These are phyloP conservation scores for Hartigia nigra DNA, from an alignment of 2,888 invertebrate genomes.

Conservation along the genomic window DNA sequence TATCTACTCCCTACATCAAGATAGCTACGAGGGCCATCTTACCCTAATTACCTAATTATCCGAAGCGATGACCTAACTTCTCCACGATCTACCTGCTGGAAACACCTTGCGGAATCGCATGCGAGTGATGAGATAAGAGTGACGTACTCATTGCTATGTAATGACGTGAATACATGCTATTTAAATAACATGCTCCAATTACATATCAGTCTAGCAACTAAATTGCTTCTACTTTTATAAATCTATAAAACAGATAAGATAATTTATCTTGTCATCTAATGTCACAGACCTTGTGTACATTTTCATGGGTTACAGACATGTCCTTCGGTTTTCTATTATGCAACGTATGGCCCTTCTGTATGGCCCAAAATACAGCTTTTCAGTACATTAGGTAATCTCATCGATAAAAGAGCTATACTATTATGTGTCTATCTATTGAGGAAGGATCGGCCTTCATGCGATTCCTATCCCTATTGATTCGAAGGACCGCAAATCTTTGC, in stretches of 20 bases:
- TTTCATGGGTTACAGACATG: neutral
- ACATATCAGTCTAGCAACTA: neutral
- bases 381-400: neutral
- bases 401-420: neutral
- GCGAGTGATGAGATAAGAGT: neutral
- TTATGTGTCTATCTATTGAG: neutral
- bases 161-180: neutral
- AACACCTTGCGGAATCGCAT: neutral
- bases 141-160: neutral
- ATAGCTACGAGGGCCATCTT: constrained; percentile 55
- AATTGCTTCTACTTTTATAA: neutral
- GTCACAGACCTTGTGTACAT: neutral
- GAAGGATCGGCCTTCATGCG: neutral
- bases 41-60: constrained; percentile 61
- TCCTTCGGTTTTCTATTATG: neutral
- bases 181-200: neutral
- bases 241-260: neutral
- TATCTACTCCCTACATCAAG: constrained; percentile 36
- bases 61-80: constrained; percentile 55
- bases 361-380: neutral
- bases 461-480: constrained; percentile 55
- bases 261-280: neutral
- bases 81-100: constrained; percentile 1
- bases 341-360: neutral
- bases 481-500: constrained; percentile 49